phyloP scores from a whole-genome alignment of 2,797 vertebrate species.

The Etheostoma nigrum region DNA sequence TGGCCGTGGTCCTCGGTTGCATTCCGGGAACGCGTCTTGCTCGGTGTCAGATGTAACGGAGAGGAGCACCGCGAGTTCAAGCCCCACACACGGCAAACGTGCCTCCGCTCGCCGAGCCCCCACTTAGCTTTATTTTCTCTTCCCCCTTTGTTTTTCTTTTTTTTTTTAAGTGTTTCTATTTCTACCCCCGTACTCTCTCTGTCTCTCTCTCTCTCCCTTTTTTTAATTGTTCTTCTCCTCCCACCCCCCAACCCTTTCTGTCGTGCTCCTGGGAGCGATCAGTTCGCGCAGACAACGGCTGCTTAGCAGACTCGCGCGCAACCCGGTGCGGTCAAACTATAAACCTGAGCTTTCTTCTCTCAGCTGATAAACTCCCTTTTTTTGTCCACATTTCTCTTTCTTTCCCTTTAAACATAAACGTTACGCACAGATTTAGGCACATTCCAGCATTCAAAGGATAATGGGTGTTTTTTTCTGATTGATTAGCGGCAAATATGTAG shows the following conservation, averaged over 20 bases:
- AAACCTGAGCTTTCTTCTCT: slow-evolving; percentile 24
- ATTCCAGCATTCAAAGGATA: neutral
- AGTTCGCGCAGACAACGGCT: slow-evolving; percentile 44
- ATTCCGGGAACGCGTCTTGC: slow-evolving; percentile 78
- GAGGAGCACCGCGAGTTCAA: slow-evolving; percentile 75
- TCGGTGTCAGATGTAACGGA: slow-evolving; percentile 71
- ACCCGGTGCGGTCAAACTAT: slow-evolving; percentile 34
- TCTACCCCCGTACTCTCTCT: neutral
- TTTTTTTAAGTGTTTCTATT: slow-evolving; percentile 1
- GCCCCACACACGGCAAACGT: slow-evolving; percentile 60
- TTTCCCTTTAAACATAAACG: neutral
- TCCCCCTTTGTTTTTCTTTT: neutral
- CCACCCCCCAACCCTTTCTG: neutral
- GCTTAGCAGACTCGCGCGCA: slow-evolving; percentile 49
- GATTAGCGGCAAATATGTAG: neutral
- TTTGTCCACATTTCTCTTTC: neutral
- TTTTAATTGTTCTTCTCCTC: too few relatives aligned
- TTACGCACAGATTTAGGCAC: neutral
- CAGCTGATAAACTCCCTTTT: neutral
- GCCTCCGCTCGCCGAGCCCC: slow-evolving; percentile 41
- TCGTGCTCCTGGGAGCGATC: slow-evolving; percentile 38
- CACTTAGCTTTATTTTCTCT: neutral
- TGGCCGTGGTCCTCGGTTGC: slow-evolving; percentile 64
- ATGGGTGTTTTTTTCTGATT: neutral
- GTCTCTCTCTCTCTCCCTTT: too few relatives aligned